Conservation (phyloP, 2,113 vertebrate genomes). For the Falcunculus frontatus region DNA sequence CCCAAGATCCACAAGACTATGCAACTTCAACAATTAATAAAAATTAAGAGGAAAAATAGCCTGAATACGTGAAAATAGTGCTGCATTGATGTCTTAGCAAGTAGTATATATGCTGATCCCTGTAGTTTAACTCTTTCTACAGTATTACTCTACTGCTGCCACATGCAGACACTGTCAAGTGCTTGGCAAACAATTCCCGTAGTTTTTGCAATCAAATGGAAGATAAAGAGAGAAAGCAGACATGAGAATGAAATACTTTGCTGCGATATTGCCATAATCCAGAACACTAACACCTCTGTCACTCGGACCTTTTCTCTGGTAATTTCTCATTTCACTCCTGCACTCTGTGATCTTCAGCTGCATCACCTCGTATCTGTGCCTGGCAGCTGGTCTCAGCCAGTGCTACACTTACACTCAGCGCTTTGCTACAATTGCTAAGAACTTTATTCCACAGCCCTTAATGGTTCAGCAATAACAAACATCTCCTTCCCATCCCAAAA, state of each 20-base stretch:
- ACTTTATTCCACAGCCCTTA: neutral
- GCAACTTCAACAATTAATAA: neutral
- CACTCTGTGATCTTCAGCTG: neutral
- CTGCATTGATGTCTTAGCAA: neutral
- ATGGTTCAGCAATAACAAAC: neutral
- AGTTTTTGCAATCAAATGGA: neutral
- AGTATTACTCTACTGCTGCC: neutral
- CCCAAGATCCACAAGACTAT: too few species aligned
- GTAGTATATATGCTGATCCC: neutral
- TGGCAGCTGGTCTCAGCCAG: neutral
- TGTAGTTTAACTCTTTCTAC: neutral
- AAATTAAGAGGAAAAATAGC: neutral
- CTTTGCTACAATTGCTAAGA: neutral
- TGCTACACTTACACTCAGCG: neutral
- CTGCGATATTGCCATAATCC: neutral
- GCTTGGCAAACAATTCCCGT: neutral
- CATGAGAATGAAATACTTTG: neutral
- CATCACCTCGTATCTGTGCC: too few species aligned
- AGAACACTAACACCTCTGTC: neutral
- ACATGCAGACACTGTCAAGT: rapidly evolving
- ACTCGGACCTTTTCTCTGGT: neutral
- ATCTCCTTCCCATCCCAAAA: neutral
- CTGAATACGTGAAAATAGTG: neutral
- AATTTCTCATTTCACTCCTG: neutral
- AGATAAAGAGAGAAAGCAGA: neutral